These are phyloP conservation scores for Cyanoramphus novaezelandiae DNA, from an alignment of 2,113 vertebrate species.

Conservation along the genomic window DNA sequence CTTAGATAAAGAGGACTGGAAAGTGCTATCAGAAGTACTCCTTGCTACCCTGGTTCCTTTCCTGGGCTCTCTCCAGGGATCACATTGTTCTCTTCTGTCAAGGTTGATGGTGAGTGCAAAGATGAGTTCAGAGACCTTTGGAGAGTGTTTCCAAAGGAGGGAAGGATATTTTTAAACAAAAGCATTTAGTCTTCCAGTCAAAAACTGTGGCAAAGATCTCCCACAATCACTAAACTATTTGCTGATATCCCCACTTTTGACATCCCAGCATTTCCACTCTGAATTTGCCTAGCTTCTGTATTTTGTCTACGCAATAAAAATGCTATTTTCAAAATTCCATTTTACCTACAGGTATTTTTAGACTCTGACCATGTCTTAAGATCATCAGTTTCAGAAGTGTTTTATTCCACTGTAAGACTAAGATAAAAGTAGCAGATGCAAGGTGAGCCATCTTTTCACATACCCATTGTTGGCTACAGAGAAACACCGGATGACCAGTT, in stretches of 20 bases:
- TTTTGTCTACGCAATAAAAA: not conserved
- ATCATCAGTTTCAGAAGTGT: not conserved
- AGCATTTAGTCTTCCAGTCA: not conserved
- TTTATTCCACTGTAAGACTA: not conserved
- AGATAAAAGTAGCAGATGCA: not conserved
- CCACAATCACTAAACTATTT: not conserved
- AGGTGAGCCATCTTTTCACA: not conserved
- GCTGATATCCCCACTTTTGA: not conserved
- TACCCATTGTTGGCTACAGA: not conserved
- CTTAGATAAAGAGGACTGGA: not conserved
- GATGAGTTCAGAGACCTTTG: not conserved
- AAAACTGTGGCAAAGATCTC: not conserved
- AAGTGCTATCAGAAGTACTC: not conserved
- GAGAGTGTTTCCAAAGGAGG: accelerated
- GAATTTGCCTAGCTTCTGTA: not conserved
- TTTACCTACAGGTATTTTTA: not conserved
- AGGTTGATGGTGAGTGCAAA: not conserved
- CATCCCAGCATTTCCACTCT: not conserved
- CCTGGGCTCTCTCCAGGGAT: not conserved
- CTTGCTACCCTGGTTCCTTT: not conserved
- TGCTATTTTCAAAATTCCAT: not conserved
- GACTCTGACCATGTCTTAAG: not conserved
- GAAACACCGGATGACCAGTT: not conserved
- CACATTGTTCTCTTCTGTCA: not conserved
- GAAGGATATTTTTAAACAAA: not conserved